Evolutionary conservation across 2,797 vertebrate species (phyloP).

Genomic region (Etheostoma perlongum): DNA sequence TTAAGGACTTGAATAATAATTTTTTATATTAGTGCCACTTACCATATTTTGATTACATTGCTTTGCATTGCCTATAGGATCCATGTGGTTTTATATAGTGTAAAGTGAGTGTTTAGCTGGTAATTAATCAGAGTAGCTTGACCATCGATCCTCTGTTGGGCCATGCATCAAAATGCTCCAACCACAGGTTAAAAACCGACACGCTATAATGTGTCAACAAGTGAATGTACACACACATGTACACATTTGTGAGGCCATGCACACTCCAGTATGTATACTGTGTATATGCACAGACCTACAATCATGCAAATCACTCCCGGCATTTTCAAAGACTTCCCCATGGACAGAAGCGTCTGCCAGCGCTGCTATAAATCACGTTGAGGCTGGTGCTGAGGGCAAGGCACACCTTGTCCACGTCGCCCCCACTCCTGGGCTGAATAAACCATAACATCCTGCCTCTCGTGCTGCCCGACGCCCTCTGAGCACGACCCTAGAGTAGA

Average conservation of each 20-base stretch:
- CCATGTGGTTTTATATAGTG: constrained; percentile 1
- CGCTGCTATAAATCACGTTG: constrained; percentile 88
- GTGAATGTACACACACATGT: constrained; percentile 10
- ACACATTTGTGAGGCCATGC: neutral
- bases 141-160: constrained; percentile 59
- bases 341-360: constrained; percentile 88
- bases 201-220: constrained; percentile 36
- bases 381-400: constrained; percentile 87
- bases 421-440: constrained; percentile 89
- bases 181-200: constrained; percentile 73
- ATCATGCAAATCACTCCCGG: constrained; percentile 50
- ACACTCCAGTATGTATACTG: constrained; percentile 7
- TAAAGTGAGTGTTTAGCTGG: constrained; percentile 43
- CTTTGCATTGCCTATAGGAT: constrained; percentile 15
- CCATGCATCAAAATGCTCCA: constrained; percentile 57
- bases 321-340: constrained; percentile 88
- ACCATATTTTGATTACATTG: neutral
- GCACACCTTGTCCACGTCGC: constrained; percentile 89
- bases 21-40: neutral
- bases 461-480: constrained; percentile 85
- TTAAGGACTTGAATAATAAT: neutral
- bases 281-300: constrained; percentile 31
- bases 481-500: constrained; percentile 74
- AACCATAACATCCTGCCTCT: constrained; percentile 94
- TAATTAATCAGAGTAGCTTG: constrained; percentile 66